Evolutionary conservation across 2,888 invertebrate genomes (phyloP), one percentile per base, ranked within the genome.

Genomic region (Acleris laterana): DNA sequence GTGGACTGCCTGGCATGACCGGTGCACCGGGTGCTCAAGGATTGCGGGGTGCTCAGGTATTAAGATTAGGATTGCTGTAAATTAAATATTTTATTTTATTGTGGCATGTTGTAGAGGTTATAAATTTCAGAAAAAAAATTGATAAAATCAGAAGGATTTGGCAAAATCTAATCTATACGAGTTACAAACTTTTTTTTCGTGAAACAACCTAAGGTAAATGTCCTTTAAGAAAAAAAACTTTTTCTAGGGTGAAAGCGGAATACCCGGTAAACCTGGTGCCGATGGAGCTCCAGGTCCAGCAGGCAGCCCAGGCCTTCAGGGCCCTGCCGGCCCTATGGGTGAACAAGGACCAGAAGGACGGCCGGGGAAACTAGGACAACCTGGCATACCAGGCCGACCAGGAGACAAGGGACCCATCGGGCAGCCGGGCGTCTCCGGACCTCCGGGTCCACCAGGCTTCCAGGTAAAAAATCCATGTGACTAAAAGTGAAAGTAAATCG

Each of bases 381-480:
- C 95, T 0, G 97, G 96, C 53, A 94, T 96, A 69, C 81, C 95
- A 3, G 97, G 97, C 44, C 88, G 96, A 70, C 93, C 95, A 20
- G 97, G 97, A 22, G 96, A 97, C 77, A 97, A 96, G 78, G 96
- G 96, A 59, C 96, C 96, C 0, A 84, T 93, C 17, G 96, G 96
- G 60, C 86, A 93, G 61, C 84, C 94, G 6, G 97, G 97, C 4
- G 85, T 91, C 59, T 89, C 95, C 13, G 96, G 97, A 60, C 82
- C 93, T 25, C 82, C 94, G 13, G 97, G 97, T 69, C 88, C 94
- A 16, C 95, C 96, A 60, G 97, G 97, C 72, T 87, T 95, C 73
- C 95, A 95, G 73, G 96, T 96, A 87, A 85, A 83, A 78, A 60
- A 16, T 1, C 32, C 1, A 11, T 13, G 32, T 32, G 11, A 11